phyloP scores from a whole-genome alignment of 1,140 invertebrate genomes.

The Chymomyza costata region DNA sequence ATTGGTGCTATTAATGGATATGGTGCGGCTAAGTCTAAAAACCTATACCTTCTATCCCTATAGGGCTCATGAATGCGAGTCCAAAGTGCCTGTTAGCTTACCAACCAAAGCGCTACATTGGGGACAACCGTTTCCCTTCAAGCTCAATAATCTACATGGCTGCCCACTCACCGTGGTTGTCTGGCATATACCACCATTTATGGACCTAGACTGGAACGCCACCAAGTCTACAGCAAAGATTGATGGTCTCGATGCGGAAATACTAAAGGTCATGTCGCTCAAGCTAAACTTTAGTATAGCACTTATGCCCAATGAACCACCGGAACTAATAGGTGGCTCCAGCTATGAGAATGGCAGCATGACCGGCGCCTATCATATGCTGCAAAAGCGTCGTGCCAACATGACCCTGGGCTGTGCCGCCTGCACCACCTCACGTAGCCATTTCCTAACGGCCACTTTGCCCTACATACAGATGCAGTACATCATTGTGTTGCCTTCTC shows the following conservation, averaged over 20 bases:
- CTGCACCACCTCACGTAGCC: conserved; percentile 33
- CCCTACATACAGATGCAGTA: conserved; percentile 47
- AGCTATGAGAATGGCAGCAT: conserved; percentile 42
- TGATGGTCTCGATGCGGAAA: conserved; percentile 35
- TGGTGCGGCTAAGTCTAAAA: neutral
- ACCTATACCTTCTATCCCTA: conserved; percentile 36
- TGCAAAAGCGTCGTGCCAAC: conserved; percentile 33
- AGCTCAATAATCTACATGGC: conserved; percentile 36
- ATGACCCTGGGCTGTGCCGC: conserved; percentile 39
- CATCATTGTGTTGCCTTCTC: conserved; percentile 28
- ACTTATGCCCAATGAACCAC: conserved; percentile 38
- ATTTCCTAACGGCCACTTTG: conserved; percentile 16
- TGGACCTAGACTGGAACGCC: conserved; percentile 10
- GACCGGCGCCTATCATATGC: conserved; percentile 47
- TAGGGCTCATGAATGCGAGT: neutral
- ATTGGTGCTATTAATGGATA: conserved; percentile 19
- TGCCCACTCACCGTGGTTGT: conserved; percentile 41
- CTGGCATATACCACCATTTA: conserved; percentile 44
- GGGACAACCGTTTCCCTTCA: conserved; percentile 24
- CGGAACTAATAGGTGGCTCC: conserved; percentile 26
- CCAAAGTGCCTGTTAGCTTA: conserved; percentile 7
- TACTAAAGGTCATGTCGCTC: conserved; percentile 26
- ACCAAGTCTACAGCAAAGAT: neutral
- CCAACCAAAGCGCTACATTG: neutral
- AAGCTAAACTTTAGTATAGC: conserved; percentile 36